Base-by-base conservation (phyloP, 2,888 invertebrate genomes). In the Entomobrya multifasciata region DNA sequence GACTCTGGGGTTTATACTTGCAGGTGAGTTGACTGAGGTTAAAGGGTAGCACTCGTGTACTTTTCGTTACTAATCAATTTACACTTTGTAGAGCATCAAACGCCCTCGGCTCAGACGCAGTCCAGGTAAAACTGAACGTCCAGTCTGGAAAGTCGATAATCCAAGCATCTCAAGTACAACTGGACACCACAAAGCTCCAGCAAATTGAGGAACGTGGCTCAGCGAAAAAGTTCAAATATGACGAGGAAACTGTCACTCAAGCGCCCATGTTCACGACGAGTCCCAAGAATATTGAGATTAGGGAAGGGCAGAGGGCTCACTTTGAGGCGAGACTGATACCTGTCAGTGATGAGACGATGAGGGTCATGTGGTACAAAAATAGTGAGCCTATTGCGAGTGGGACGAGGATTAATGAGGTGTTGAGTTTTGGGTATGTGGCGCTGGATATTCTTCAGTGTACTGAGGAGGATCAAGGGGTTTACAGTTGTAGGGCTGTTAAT, bases 291-390 rank as follows among this genome's bases (percentile, higher is more conserved):
- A 94, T 97, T 83, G 49, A 97, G 92, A 97, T 98, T 91, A 97
- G 96, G 92, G 98, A 98, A 93, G 97, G 97, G 0, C 97, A 98
- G 93, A 94, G 97, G 86, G 97, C 98, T 78, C 98, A 98, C 92
- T 97, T 98, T 92, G 98, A 98, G 93, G 97, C 97, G 91, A 95
- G 98, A 76, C 93, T 98, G 86, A 98, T 98, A 91, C 98, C 98
- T 5, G 97, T 98, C 17, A 98, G 97, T 10, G 98, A 98, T 93
- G 94, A 97, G 0, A 96, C 97, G 1, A 95, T 98, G 96, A 96
- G 96, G 92, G 97, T 98, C 0, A 97, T 98, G 93, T 98, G 98
- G 98, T 97, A 96, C 93, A 97, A 97, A 92, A 98, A 98, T 92
- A 97, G 97, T 91, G 94, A 95, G 90, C 96, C 97, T 0, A 94